Percentiles rank a stretch among this genome's conserved stretches.
phyloP scores from a whole-genome alignment of 2,113 vertebrate genomes.

The Nematolebias whitei region DNA sequence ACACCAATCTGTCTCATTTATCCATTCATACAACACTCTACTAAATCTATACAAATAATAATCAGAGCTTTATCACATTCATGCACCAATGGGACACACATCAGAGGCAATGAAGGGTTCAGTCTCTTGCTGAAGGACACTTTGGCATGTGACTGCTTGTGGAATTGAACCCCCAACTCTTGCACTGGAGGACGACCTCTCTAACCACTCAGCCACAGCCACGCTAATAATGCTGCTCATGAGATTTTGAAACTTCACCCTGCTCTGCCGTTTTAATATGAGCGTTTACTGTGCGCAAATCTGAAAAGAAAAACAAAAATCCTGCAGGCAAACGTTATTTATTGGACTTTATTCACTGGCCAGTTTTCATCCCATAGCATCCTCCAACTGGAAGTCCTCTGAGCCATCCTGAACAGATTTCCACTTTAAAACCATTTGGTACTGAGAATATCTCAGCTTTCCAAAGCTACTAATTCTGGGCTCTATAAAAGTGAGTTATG shows the following conservation, averaged over 20 bases:
- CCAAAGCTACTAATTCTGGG: neutral
- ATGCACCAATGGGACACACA: too few relatives aligned
- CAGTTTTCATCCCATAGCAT: constrained; percentile 12
- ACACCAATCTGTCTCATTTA: too few relatives aligned
- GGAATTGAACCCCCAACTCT: too few relatives aligned
- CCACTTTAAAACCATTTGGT: constrained; percentile 20
- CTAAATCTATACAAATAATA: too few relatives aligned
- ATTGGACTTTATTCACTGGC: constrained; percentile 19
- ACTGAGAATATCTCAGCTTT: constrained; percentile 3
- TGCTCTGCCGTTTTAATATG: neutral
- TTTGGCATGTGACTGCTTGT: too few relatives aligned
- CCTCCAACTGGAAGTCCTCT: constrained; percentile 10
- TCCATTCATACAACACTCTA: too few relatives aligned
- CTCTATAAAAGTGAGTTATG: neutral
- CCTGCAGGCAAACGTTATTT: constrained; percentile 17
- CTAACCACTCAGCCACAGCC: neutral
- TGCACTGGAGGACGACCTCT: too few relatives aligned
- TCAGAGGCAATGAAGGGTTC: too few relatives aligned
- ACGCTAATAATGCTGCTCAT: neutral
- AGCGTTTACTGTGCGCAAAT: too few relatives aligned
- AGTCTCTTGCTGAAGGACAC: too few relatives aligned
- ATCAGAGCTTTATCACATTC: too few relatives aligned
- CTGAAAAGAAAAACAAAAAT: constrained; percentile 2
- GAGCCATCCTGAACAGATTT: constrained; percentile 39
- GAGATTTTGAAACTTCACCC: too few relatives aligned